Evolutionary conservation across 2,888 invertebrate genomes (phyloP).

Genomic region (Calliopum simillimum): DNA sequence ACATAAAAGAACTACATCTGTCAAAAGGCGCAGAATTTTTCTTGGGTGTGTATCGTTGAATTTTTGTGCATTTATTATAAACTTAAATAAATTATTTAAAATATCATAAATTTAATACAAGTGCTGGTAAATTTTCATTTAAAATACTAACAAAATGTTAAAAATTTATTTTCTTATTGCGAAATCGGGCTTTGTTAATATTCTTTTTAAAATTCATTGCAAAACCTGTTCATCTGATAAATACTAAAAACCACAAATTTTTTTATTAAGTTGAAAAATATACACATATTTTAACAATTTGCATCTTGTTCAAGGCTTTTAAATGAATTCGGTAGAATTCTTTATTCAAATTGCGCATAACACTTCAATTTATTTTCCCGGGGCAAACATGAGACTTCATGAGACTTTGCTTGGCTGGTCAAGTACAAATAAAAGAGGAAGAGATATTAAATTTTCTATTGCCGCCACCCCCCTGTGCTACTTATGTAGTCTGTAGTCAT

Average conservation of each 20-base stretch:
- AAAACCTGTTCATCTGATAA: background rate
- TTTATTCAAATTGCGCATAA: too few species aligned
- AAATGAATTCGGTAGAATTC: too few species aligned
- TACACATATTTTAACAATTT: too few species aligned
- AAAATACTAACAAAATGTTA: background rate
- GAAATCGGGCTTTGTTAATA: background rate
- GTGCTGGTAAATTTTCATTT: background rate
- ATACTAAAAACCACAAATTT: too few species aligned
- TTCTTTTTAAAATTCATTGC: background rate
- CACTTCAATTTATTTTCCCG: too few species aligned
- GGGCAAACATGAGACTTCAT: too few species aligned
- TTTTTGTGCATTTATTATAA: slow-evolving; percentile 16
- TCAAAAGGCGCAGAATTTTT: slow-evolving; percentile 38
- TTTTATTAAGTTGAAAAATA: too few species aligned
- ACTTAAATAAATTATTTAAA: background rate
- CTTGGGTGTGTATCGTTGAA: slow-evolving; percentile 43
- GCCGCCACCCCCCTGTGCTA: slow-evolving; percentile 21
- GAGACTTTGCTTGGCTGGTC: too few species aligned
- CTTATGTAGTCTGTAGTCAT: slow-evolving; percentile 12
- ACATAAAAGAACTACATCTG: slow-evolving; percentile 30
- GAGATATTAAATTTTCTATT: background rate
- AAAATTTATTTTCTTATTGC: background rate
- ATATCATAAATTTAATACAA: background rate
- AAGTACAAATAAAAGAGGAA: background rate
- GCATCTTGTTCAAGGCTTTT: too few species aligned